These are phyloP conservation scores for Wasmannia auropunctata DNA, from an alignment of 1,140 invertebrate species.

Conservation along the genomic window DNA sequence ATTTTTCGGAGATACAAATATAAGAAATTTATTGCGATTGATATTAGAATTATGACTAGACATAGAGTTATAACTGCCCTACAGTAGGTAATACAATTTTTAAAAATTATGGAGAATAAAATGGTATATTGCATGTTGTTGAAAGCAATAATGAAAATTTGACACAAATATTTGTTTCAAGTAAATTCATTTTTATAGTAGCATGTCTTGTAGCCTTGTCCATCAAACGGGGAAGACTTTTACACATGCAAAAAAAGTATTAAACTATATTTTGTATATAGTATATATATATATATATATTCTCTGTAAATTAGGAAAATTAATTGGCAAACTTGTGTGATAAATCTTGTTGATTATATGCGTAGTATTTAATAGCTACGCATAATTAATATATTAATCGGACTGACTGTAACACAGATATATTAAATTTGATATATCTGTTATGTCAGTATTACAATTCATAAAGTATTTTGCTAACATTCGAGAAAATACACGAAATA, in stretches of 20 bases:
- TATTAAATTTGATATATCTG: conserved; percentile 35
- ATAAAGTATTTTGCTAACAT: neutral
- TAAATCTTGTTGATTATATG: conserved; percentile 39
- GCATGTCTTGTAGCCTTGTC: neutral
- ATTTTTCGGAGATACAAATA: neutral
- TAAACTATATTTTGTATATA: neutral
- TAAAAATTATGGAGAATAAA: neutral
- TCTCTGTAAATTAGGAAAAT: conserved; percentile 35
- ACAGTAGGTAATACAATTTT: neutral
- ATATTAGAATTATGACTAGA: neutral
- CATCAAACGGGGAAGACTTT: neutral
- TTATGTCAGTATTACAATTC: neutral
- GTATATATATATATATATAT: too few species aligned
- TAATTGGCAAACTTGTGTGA: neutral
- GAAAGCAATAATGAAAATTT: conserved; percentile 2
- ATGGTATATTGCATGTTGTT: neutral
- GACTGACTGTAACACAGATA: neutral
- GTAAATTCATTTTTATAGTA: neutral
- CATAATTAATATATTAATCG: conserved; percentile 12
- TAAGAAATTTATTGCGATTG: neutral
- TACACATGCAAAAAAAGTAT: neutral
- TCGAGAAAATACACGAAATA: neutral
- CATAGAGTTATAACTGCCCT: neutral
- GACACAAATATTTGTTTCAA: neutral
- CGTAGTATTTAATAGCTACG: conserved; percentile 1